Conservation (phyloP, 2,888 invertebrate genomes). For the Venusia cambrica region DNA sequence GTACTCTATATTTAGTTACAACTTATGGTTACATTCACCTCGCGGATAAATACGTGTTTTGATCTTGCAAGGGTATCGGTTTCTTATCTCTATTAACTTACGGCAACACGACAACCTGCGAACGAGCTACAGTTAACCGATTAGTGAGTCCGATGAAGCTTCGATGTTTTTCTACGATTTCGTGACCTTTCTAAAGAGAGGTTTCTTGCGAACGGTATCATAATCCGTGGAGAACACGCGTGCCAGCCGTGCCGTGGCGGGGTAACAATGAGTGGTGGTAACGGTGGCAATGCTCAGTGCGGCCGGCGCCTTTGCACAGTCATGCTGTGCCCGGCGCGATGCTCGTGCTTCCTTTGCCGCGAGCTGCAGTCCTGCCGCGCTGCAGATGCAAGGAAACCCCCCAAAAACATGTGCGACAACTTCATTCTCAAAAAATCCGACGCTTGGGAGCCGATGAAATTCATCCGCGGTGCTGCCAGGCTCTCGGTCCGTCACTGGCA, state of each 20-base stretch:
- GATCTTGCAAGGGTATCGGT: conserved; percentile 26
- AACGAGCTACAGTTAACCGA: conserved; percentile 31
- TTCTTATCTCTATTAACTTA: conserved; percentile 18
- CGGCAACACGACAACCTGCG: too few species aligned
- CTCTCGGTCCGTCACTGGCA: conserved; percentile 80
- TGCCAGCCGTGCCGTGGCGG: conserved; percentile 41
- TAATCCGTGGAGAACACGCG: conserved; percentile 59
- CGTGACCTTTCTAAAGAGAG: conserved; percentile 35
- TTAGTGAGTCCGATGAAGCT: conserved; percentile 16
- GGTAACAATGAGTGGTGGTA: conserved; percentile 57
- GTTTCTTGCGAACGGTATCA: conserved; percentile 56
- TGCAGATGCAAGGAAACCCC: conserved; percentile 69
- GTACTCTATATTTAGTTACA: conserved; percentile 66
- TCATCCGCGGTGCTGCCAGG: conserved; percentile 70
- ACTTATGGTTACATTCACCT: conserved; percentile 69
- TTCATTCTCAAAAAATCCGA: conserved; percentile 80
- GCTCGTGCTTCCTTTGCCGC: conserved; percentile 87
- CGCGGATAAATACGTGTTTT: conserved; percentile 41
- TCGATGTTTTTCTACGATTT: conserved; percentile 20
- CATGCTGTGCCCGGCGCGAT: conserved; percentile 87
- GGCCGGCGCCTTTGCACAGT: conserved; percentile 65
- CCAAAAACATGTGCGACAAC: conserved; percentile 67
- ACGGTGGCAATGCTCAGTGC: conserved; percentile 57
- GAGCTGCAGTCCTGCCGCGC: conserved; percentile 85
- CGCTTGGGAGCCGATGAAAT: conserved; percentile 75